phyloP scores from a whole-genome alignment of 2,797 vertebrate species.

The Anisognathus igniventris region DNA sequence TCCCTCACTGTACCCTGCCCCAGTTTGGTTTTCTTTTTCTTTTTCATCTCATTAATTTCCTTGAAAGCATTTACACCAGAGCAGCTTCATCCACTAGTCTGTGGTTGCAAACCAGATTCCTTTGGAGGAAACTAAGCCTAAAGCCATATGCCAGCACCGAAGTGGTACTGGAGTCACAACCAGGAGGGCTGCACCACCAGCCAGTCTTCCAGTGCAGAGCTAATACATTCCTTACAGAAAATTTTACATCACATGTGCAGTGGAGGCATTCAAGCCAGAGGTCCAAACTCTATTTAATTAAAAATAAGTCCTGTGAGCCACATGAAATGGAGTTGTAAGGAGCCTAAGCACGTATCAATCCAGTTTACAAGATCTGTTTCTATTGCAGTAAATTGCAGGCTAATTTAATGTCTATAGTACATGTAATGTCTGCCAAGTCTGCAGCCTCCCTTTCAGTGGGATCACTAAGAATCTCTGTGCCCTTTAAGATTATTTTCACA shows the following conservation, averaged over 20 bases:
- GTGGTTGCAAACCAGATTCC: not conserved
- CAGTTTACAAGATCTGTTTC: conserved; percentile 18
- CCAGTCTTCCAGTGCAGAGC: not conserved
- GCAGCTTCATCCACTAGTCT: not conserved
- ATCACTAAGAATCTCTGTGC: not conserved
- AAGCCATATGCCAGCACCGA: not conserved
- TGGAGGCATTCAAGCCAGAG: not conserved
- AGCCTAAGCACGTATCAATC: conserved; percentile 16
- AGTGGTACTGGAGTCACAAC: not conserved
- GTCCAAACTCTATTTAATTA: conserved; percentile 41
- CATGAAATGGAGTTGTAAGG: conserved; percentile 12
- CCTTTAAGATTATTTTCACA: not conserved
- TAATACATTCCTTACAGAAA: not conserved
- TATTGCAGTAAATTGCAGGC: not conserved
- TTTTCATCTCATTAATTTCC: not conserved
- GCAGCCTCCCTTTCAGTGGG: not conserved
- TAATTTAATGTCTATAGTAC: not conserved
- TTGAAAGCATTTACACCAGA: not conserved
- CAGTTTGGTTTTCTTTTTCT: not conserved
- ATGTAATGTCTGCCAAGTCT: not conserved
- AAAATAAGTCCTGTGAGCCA: conserved; percentile 45
- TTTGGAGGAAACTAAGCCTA: not conserved
- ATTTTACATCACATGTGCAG: not conserved
- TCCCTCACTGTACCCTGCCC: not conserved
- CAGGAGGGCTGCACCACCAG: not conserved